Evolutionary conservation across 2,113 vertebrate genomes (phyloP), one percentile per base, ranked within the genome.

Genomic region (Chinchilla lanigera): DNA sequence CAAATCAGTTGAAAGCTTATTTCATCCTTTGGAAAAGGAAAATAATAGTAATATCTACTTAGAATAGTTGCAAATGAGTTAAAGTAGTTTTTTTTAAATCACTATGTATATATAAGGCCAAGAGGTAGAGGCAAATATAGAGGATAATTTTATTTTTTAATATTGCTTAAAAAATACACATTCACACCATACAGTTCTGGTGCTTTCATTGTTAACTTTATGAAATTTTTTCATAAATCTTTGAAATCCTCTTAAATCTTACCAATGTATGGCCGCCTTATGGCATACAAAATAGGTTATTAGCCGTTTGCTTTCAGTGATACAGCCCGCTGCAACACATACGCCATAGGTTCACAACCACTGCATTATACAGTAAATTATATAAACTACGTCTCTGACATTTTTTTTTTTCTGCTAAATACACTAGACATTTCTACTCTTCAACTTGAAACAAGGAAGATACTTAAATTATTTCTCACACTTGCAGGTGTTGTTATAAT

Each of bases 401-500:
- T 85, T 22, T 26, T 26, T 56, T 56, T 11, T 58, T 88, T 56
- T 19, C 16, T 44, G 33, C 58, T 28, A 41, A 17, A 61, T 30
- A 63, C 88, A 7, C 30, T 73, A 41, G 50, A 56, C 10, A 58
- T 44, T 81, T 86, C 5, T 94, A 8, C 63, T 85, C 88, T 71
- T 94, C 84, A 44, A 38, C 0, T 44, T 91, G n/a, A 58, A 83
- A 83, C 38, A 80, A 73, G 8, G 14, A 24, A 84, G n/a, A 24
- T 80, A 35, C 67, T 96, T 78, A 85, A 81, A 41, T 78, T 16
- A 54, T 97, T 96, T 98, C 78, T 89, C 96, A 38, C 97, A 86
- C 33, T 96, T 97, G 0, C 85, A 99, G 99, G 99, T 98, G 99
- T 99, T 98, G 99, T 99, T 94, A 99, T 99, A 97, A 99, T 99